These are phyloP conservation scores for Caenorhabditis tropicalis DNA, from an alignment of 1,140 invertebrate genomes.

Conservation along the genomic window DNA sequence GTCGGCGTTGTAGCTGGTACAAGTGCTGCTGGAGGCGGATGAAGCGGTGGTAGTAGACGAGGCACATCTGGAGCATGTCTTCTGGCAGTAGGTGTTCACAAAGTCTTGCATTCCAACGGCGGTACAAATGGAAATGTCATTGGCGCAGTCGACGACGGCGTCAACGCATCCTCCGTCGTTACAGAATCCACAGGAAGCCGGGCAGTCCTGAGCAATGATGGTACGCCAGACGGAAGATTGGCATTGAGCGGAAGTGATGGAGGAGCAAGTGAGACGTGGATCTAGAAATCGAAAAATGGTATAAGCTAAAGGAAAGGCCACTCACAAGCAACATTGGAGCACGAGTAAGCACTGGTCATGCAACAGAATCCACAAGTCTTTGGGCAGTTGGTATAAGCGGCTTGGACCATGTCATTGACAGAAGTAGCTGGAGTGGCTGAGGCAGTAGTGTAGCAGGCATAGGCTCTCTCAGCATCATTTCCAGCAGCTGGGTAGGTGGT, in stretches of 20 bases:
- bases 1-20: neutral
- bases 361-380: conserved; percentile 44
- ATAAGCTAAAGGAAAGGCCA: neutral
- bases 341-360: neutral
- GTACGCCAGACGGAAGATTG: conserved; percentile 16
- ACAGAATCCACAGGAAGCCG: conserved; percentile 45
- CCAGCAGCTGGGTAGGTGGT: conserved; percentile 3
- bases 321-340: conserved; percentile 39
- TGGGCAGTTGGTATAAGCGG: neutral
- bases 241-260: conserved; percentile 30
- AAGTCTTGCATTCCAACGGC: conserved; percentile 30
- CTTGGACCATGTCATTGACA: neutral
- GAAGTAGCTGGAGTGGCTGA: neutral
- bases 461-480: conserved; percentile 17
- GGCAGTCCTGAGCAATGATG: conserved; percentile 45
- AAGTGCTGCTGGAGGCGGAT: neutral
- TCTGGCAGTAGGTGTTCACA: conserved; percentile 34
- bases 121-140: conserved; percentile 19
- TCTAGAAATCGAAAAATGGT: neutral
- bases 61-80: conserved; percentile 8
- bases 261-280: conserved; percentile 13
- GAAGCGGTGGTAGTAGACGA: conserved; percentile 13
- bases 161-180: conserved; percentile 42
- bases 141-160: neutral
- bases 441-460: conserved; percentile 16